These are phyloP conservation scores for Chelmon rostratus DNA, from an alignment of 2,797 vertebrate genomes.

Conservation along the genomic window DNA sequence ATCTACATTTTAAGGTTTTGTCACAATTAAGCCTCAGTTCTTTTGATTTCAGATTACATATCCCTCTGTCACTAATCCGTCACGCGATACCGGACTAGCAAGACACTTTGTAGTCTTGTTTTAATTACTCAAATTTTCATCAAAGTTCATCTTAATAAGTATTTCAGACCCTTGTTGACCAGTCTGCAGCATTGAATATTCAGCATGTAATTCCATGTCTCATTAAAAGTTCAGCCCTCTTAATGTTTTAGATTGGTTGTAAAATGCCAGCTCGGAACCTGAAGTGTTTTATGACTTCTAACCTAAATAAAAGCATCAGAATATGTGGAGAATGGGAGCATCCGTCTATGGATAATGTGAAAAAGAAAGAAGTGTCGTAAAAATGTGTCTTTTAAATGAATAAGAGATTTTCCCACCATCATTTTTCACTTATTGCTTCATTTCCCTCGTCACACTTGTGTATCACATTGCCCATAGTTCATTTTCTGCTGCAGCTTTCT, in stretches of 20 bases:
- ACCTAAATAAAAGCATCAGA: slow-evolving; percentile 28
- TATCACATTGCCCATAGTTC: slow-evolving; percentile 3
- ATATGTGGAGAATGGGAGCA: background rate
- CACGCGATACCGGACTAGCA: background rate
- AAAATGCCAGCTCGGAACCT: background rate
- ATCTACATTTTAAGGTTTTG: slow-evolving; percentile 2
- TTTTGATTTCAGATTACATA: slow-evolving; percentile 2
- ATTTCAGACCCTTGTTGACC: background rate
- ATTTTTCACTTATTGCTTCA: slow-evolving; percentile 2
- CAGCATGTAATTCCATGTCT: background rate
- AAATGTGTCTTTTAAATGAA: background rate
- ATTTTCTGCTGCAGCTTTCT: slow-evolving; percentile 3
- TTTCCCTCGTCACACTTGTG: slow-evolving; percentile 5
- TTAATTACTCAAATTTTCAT: background rate
- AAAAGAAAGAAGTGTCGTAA: background rate
- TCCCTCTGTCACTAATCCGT: slow-evolving; percentile 1
- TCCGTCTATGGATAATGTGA: slow-evolving; percentile 12
- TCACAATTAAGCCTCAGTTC: background rate
- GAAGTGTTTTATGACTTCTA: slow-evolving; percentile 10
- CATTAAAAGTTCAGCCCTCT: slow-evolving; percentile 15
- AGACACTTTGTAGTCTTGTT: background rate
- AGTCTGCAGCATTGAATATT: slow-evolving; percentile 15
- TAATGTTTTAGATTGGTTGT: background rate
- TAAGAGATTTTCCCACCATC: background rate
- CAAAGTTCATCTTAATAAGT: background rate